Base-by-base conservation (phyloP, 1,140 invertebrate species). In the Psix sp. region DNA sequence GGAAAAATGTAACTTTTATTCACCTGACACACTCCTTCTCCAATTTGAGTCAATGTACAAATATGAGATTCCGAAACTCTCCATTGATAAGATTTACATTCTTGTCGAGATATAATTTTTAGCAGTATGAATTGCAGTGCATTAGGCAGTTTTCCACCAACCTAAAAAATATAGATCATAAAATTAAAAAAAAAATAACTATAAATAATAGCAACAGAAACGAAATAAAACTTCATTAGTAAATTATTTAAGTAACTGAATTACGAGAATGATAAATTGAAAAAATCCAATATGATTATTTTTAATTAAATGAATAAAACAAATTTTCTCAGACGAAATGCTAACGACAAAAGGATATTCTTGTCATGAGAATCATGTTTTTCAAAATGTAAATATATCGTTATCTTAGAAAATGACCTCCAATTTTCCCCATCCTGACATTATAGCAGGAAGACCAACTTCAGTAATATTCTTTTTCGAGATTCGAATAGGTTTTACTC, bases 41-140 rank as follows among this genome's bases (percentile, higher is more conserved):
- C 89, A 20, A 72, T 66, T 65, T 88, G 89, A 1, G 90, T 91
- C 16, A 90, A 84, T 0, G 91, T 91, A 68, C 91, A 92, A 18
- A 91, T 89, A 63, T 91, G 89, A 3, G 77, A 80, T 14, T 77
- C 66, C 3, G 73, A 67, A 10, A 84, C 57, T 16, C 46, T 49
- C 20, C 24, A 45, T 5, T 74, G 62, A 3, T 46, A 5, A 3
- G 2, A n/a, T n/a, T 33, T 63, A 14, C 83, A 84, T 15, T 46
- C 15, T 3, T 21, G 0, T 4, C 59, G 54, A 0, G 40, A 18
- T 6, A 78, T 66, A 7, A 82, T 48, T 3, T 42, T 68, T 5
- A 82, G 49, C 2, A 77, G 11, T 2, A 84, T 74, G 10, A 77
- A 45, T 59, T 84, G 82, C 9, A 84, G 67, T 0, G 70, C 60